Base-by-base conservation (phyloP, 53 echinoderm and acorn worm genomes). In the Paelopatides confundens region DNA sequence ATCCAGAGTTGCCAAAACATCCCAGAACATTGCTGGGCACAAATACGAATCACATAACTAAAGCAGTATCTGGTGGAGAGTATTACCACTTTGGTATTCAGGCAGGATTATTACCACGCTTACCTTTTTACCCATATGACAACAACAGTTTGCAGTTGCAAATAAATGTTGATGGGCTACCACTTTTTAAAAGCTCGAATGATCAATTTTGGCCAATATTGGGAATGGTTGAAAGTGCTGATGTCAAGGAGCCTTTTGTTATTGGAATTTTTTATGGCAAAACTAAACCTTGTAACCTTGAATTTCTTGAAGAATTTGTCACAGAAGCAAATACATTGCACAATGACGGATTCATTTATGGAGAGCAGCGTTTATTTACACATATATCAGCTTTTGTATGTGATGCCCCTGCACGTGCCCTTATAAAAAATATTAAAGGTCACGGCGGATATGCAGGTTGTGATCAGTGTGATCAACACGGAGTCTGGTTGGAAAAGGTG, bases 121-220 rank as follows among this genome's bases (percentile, higher is more conserved):
- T 15, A 74, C 32, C 9, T 74, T 74, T 15, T n/a, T 33, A 5
- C 18, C n/a, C n/a, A 18, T 14, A 37, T 66, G 82, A 5, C 18
- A 18, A n/a, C n/a, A n/a, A n/a, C 27, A 39, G 6, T 74, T 17
- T 17, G n/a, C n/a, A 40, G 17, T 28, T 82, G 37, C 92, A 92
- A 38, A 39, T 92, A 18, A 85, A 85, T 38, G 74, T 91, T 37
- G 91, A 91, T 88, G 92, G 92, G n/a, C 24, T 92, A 31, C 92
- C 92, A 10, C 39, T 88, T 17, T 84, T 71, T 50, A 88, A 71
- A 83, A 74, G 84, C 36, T 62, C 62, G 13, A 92, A 84, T 28
- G 43, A 21, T 10, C 88, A 88, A 15, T 88, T 88, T 62, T 92
- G 92, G 92, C 92, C 92, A 12, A 92, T 92, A 29, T 52, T 92